Evolutionary conservation across 2,797 vertebrate genomes (phyloP), one percentile per base, ranked within the genome.

Genomic region (Characodon lateralis): DNA sequence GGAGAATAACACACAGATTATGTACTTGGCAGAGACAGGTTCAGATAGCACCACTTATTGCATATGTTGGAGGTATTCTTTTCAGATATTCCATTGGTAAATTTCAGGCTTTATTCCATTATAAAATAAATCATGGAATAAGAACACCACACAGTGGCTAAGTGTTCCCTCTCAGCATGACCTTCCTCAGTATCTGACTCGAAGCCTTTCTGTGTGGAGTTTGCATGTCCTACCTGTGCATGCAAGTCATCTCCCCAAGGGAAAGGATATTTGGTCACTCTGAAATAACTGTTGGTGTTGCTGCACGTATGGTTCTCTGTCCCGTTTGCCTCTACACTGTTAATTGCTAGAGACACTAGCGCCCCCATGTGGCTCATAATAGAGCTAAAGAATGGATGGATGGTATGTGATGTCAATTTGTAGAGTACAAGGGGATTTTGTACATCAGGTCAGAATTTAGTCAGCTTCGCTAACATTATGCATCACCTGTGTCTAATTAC

Each of bases 1-100:
- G 80, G 0, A 94, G 92, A 85, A 92, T 94, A 90, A 48, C 6
- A 35, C 24, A 55, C 22, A 65, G 3, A 20, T 26, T 20, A 35
- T 39, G 8, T 39, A 22, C 61, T 39, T 8, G 51, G 20, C 63
- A 63, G 31, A 51, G 50, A 51, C 50, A 16, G 14, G 59, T 66
- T 66, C 35, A 66, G 10, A 22, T 66, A 39, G 14, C 35, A 41
- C 18, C 20, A 39, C 35, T 10, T 41, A 24, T 24, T 55, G 53
- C 20, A 22, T 55, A 22, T 55, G 16, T 35, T 20, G 31, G 28
- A 31, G 8, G 20, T 2, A 16, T 39, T 35, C 12, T 66, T 66
- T 41, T 3, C 18, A 39, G 35, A 18, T 55, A 24, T 41, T 66
- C 24, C 24, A 24, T 8, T 55, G 53, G 22, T 1, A 22, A 22